Evolutionary conservation across 2,888 invertebrate genomes (phyloP), one percentile per base, ranked within the genome.

Genomic region (Ashinkailepas kermadecensis): DNA sequence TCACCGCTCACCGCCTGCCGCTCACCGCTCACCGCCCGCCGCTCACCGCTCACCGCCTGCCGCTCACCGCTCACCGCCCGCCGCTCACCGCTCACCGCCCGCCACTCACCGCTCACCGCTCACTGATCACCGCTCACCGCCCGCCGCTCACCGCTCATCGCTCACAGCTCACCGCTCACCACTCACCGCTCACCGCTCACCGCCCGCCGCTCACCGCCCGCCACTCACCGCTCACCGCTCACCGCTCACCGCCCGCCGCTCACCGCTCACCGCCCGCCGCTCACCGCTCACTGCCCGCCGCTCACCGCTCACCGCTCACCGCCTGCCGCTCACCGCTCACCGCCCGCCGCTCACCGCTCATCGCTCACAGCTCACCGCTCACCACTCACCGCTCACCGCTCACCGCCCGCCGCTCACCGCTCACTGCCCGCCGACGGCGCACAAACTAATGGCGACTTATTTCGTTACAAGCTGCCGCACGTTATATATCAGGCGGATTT

Each of bases 401-500:
- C 62, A 8, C 18, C 62, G 18, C 9, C 21, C n/a, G n/a, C n/a
- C n/a, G n/a, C 9, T 64, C 21, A 7, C n/a, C 64, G 64, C n/a
- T 64, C 39, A 39, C 39, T 4, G 39, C 39, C 39, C 39, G 39
- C 39, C 64, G 25, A 15, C 39, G 3, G 70, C 23, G 70, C 70
- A 70, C 39, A 70, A 70, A 70, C 70, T 70, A 70, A 70, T 70
- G 70, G 39, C 39, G 70, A 70, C 70, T 70, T 70, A 70, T 70
- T 70, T 70, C 70, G 39, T 70, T 70, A 70, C 70, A 70, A 70
- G 70, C 70, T 39, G 70, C 39, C 70, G 39, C 39, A 25, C 23
- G 70, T 23, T 70, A 70, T 70, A 39, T 25, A 70, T 70, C 70
- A 70, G 70, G 70, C 15, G 70, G 15, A 70, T 70, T 39, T 70